These are phyloP conservation scores for Lasaia peninsularis DNA, from an alignment of 1,140 invertebrate genomes.

Conservation along the genomic window DNA sequence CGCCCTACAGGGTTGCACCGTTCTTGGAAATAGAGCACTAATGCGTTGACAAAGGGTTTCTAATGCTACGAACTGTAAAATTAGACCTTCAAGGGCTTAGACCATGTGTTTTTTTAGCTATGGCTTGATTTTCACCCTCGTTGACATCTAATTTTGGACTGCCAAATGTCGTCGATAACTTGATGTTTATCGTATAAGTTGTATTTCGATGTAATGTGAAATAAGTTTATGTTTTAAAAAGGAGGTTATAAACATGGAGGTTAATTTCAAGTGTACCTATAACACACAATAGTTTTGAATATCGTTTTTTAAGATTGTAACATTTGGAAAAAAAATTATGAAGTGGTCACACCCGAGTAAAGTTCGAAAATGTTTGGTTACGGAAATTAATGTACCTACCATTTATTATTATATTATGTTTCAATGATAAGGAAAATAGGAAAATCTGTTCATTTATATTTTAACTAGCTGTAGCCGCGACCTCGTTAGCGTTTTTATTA, in stretches of 20 bases:
- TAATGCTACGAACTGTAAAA: constrained; percentile 32
- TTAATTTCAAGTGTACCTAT: not conserved
- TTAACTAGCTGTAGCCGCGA: no score
- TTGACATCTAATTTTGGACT: constrained; percentile 11
- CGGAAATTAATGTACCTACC: no score
- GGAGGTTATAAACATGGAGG: not conserved
- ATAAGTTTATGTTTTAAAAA: not conserved
- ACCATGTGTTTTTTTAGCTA: constrained; percentile 28
- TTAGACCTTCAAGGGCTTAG: constrained; percentile 28
- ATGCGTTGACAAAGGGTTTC: constrained; percentile 34
- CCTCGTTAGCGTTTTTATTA: no score
- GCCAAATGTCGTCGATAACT: constrained; percentile 6
- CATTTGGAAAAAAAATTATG: no score
- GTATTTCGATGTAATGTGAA: not conserved
- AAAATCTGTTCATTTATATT: no score
- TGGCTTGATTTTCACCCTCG: constrained; percentile 18
- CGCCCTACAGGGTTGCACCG: constrained; percentile 28
- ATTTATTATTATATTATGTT: no score
- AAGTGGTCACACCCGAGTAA: no score
- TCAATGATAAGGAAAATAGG: no score
- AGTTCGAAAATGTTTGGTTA: no score
- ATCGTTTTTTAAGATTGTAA: no score
- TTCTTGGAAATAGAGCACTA: constrained; percentile 33
- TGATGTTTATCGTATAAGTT: not conserved
- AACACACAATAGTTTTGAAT: no score